Conservation (phyloP, 2,888 invertebrate genomes). For the Cephus runcator region DNA sequence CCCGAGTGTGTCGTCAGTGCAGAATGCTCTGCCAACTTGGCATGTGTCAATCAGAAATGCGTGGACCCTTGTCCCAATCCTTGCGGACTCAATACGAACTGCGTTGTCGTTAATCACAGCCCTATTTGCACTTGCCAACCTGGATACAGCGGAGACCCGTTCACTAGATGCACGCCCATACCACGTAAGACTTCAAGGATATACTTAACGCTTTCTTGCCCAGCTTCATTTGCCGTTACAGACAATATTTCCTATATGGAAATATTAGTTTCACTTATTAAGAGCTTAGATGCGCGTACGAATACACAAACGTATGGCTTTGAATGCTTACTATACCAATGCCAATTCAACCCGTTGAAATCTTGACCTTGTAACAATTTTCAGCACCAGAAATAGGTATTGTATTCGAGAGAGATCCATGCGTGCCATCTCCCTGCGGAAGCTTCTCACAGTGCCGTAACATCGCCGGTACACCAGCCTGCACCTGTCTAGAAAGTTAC, state of each 20-base stretch:
- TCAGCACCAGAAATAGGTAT: constrained; percentile 19
- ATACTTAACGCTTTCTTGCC: neutral
- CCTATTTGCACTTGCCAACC: constrained; percentile 76
- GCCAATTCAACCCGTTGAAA: neutral
- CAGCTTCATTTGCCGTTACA: neutral
- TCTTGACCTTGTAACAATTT: constrained; percentile 1
- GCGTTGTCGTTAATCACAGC: constrained; percentile 78
- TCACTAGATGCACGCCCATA: constrained; percentile 69
- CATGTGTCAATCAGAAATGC: constrained; percentile 78
- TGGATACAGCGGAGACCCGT: constrained; percentile 75
- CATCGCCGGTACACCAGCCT: constrained; percentile 65
- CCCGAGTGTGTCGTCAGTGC: constrained; percentile 79
- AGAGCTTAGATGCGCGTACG: neutral
- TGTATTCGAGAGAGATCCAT: constrained; percentile 68
- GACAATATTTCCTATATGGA: neutral
- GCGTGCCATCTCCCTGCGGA: constrained; percentile 78
- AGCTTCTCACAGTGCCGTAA: constrained; percentile 71
- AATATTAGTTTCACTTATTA: neutral
- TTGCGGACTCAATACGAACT: constrained; percentile 79
- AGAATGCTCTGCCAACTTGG: constrained; percentile 76
- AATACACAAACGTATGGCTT: neutral
- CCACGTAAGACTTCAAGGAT: constrained; percentile 48
- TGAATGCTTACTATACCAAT: neutral
- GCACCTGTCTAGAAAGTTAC: constrained; percentile 67
- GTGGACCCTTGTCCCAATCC: constrained; percentile 77